Conservation (phyloP, 2,888 invertebrate genomes). For the Charanyca ferruginea region DNA sequence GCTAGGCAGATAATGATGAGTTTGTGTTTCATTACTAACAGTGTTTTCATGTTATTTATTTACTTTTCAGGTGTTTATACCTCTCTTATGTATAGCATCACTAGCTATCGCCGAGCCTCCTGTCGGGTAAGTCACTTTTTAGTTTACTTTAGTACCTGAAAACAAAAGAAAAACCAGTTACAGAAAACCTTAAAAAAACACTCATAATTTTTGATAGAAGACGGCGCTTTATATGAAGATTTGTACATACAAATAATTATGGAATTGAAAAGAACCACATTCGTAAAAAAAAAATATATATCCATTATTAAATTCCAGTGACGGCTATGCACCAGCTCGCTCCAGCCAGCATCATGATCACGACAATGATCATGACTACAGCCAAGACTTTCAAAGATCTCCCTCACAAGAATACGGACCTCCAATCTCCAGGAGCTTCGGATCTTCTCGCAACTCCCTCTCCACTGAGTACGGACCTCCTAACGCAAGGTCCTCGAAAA, state of each 20-base stretch:
- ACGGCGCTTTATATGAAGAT: not conserved
- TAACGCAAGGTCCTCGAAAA: constrained; percentile 47
- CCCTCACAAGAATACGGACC: constrained; percentile 71
- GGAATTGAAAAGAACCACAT: too few relatives aligned
- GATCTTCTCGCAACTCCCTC: constrained; percentile 65
- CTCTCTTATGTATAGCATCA: constrained; percentile 74
- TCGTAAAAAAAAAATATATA: not conserved
- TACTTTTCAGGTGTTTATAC: constrained; percentile 77
- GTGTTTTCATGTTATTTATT: not conserved
- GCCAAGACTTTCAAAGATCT: constrained; percentile 66
- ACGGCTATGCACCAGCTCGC: constrained; percentile 76
- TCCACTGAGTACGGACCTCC: constrained; percentile 72
- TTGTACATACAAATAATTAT: not conserved
- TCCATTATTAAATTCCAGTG: constrained; percentile 69
- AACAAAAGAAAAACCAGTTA: not conserved
- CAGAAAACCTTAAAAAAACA: not conserved
- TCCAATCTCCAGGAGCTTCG: constrained; percentile 62
- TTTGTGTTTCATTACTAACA: not conserved
- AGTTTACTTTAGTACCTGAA: not conserved
- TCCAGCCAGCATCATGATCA: constrained; percentile 66
- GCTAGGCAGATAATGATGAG: too few relatives aligned
- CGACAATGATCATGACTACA: constrained; percentile 59
- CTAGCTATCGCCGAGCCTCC: constrained; percentile 80
- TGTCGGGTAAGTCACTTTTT: constrained; percentile 76
- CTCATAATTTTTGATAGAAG: not conserved